Evolutionary conservation across 2,113 vertebrate species (phyloP).

Genomic region (Otus sunia): DNA sequence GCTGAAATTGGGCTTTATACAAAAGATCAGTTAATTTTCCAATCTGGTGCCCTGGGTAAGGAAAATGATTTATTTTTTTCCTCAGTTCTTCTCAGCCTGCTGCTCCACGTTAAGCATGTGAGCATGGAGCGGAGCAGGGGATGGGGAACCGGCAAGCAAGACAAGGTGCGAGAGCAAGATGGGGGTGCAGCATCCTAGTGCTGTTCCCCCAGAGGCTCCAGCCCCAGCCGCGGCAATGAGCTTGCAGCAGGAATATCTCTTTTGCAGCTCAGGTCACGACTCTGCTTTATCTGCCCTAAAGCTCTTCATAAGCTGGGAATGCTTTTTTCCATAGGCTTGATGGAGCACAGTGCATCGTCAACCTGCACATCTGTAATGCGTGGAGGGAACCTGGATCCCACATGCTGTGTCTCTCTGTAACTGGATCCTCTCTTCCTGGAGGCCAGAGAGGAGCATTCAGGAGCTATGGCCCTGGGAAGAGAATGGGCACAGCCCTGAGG

Average conservation of each 20-base stretch:
- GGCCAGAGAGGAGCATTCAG: not conserved
- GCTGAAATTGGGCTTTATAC: not conserved
- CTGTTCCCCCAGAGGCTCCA: fast-evolving
- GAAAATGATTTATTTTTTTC: not conserved
- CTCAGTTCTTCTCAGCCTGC: not conserved
- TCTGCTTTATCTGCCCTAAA: constrained; percentile 8
- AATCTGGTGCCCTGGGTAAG: not conserved
- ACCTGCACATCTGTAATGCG: not conserved
- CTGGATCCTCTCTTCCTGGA: not conserved
- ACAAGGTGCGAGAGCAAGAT: not conserved
- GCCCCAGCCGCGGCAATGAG: not conserved
- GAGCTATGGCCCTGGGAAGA: not conserved
- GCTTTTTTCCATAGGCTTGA: not conserved
- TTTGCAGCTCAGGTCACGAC: not conserved
- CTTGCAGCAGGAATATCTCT: not conserved
- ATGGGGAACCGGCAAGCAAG: fast-evolving
- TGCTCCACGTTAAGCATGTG: not conserved
- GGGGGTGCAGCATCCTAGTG: not conserved
- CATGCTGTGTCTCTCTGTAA: not conserved
- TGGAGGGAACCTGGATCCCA: not conserved
- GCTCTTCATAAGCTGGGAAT: not conserved
- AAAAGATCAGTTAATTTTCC: not conserved
- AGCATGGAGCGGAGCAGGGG: not conserved
- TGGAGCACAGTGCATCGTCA: fast-evolving
- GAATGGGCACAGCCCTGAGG: fast-evolving